phyloP scores from a whole-genome alignment of 2,113 vertebrate genomes.

The Phaetusa simplex region DNA sequence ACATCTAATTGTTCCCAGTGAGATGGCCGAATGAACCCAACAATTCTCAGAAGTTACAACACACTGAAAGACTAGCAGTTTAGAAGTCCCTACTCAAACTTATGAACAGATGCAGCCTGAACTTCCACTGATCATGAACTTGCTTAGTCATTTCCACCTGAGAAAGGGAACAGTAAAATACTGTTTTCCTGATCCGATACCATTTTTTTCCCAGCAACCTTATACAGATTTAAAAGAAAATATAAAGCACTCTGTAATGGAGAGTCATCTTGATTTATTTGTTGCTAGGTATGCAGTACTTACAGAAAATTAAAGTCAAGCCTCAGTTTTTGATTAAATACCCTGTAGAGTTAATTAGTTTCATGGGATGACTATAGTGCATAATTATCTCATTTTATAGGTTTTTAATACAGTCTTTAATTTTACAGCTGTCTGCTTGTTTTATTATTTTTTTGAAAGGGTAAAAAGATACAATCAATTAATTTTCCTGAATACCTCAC shows the following conservation, averaged over 20 bases:
- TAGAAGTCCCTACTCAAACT: neutral
- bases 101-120: neutral
- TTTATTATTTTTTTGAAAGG: neutral
- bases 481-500: neutral
- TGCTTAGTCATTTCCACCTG: neutral
- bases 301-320: neutral
- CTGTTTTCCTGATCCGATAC: neutral
- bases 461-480: neutral
- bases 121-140: neutral
- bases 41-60: accelerated
- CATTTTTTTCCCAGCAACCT: neutral
- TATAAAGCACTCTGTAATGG: neutral
- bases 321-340: neutral
- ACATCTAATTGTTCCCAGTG: neutral
- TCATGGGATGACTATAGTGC: neutral
- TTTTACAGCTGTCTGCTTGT: neutral
- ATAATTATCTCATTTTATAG: constrained; percentile 2
- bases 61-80: neutral
- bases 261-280: constrained; percentile 8
- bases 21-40: neutral
- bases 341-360: constrained; percentile 1
- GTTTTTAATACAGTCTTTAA: constrained; percentile 20
- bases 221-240: neutral
- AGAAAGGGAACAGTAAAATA: neutral
- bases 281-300: neutral